Base-by-base conservation (phyloP, 2,797 vertebrate species). In the Acrocephalus scirpaceus region DNA sequence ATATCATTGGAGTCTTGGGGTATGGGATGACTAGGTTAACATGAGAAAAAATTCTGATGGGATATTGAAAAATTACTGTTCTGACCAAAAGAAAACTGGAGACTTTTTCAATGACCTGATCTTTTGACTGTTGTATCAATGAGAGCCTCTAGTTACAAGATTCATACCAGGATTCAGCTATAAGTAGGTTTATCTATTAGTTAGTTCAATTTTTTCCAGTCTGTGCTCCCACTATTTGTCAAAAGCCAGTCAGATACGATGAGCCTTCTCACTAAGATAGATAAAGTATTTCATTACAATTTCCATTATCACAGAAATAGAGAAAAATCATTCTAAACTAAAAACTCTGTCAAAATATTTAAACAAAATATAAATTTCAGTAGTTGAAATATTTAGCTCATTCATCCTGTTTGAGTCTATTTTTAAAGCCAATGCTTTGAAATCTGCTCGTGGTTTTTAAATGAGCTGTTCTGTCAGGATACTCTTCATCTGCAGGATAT, bases 291-390 rank as follows among this genome's bases (percentile, higher is more conserved):
- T 96, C 50, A 81, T 94, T 95, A 91, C 18, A 72, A 69, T 78
- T 95, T 65, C 82, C 67, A 80, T 96, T 95, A 91, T 86, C 76
- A 34, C 11, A 58, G 65, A 90, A 66, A 81, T 34, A 78, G 62
- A 85, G 58, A 85, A 92, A 79, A 90, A 66, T 76, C 17, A 38
- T 92, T 88, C 78, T 73, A 77, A 89, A 82, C 69, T 77, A 72
- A 85, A 93, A 90, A 82, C 32, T 66, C 21, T 86, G 81, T 90
- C 86, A 96, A 94, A 96, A 91, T 96, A 95, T 94, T 94, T 94
- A 57, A 95, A 87, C 58, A 16, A 87, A 60, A 81, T 90, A 83
- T 42, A 94, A 87, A 92, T 90, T 78, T 23, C 25, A 71, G 61
- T 17, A 70, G 29, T 36, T 86, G 38, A 96, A 94, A 75, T 90